Evolutionary conservation across 2,797 vertebrate species (phyloP), one percentile per base, ranked within the genome.

Genomic region (Pampus argenteus): DNA sequence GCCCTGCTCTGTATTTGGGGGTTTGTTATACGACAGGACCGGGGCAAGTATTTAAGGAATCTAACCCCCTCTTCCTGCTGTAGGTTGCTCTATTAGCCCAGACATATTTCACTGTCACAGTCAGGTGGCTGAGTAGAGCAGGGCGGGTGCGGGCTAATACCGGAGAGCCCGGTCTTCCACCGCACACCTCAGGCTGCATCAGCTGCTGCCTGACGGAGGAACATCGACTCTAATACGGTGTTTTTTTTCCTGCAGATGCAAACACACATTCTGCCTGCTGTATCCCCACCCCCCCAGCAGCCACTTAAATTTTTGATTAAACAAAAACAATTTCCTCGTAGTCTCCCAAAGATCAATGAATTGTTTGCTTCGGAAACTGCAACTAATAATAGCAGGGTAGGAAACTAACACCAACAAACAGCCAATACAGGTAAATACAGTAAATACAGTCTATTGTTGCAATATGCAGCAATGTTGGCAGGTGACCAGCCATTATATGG

Each of bases 31-130:
- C 66, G 68, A 86, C 86, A 60, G 71, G 75, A 80, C 71, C 29
- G 20, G 48, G 83, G 55, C 14, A 49, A 71, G 68, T 65, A 78
- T 89, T 88, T 88, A 76, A 89, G 84, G 86, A 92, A 88, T 87
- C 76, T 79, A 86, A 87, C 85, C 78, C 80, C 74, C 70, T 80
- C 60, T 90, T 91, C 87, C 86, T 90, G 83, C 83, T 83, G 70
- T 68, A 82, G 79, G 86, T 78, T 82, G 72, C 84, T 90, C 79
- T 81, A 91, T 91, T 92, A 90, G 81, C 79, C 45, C 31, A 48
- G 58, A 88, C 79, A 85, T 92, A 91, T 90, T 90, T 93, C 90
- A 91, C 82, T 91, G 88, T 90, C 89, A 88, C 80, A 61, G 83
- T 72, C 63, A 62, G 83, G 78, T 61, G 74, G 69, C 59, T 60